Percentiles rank a stretch among this genome's conserved stretches.
phyloP scores from a whole-genome alignment of 2,888 invertebrate genomes.

The Tuta absoluta region DNA sequence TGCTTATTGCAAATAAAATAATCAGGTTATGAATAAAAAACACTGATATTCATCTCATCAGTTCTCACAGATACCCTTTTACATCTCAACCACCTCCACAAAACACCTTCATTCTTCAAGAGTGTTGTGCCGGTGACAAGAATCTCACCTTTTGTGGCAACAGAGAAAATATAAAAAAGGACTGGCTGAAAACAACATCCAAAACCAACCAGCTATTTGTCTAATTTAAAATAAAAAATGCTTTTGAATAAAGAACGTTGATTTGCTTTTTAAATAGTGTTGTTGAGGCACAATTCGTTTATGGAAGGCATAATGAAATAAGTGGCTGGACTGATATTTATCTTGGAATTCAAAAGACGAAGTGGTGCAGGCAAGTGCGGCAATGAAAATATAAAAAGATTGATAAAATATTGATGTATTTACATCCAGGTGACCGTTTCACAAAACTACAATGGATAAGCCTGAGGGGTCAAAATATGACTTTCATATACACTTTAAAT shows the following conservation, averaged over 20 bases:
- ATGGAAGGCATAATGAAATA: slow-evolving; percentile 50
- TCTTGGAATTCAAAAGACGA: slow-evolving; percentile 31
- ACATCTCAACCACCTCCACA: slow-evolving; percentile 27
- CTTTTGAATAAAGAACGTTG: slow-evolving; percentile 41
- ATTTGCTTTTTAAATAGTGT: slow-evolving; percentile 35
- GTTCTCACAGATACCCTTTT: slow-evolving; percentile 15
- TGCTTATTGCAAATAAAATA: no score
- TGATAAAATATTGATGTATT: no score
- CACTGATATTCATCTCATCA: slow-evolving; percentile 35
- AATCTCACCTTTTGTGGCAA: slow-evolving; percentile 58
- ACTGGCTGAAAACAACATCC: slow-evolving; percentile 34
- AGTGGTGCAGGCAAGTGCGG: slow-evolving; percentile 11
- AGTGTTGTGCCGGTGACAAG: slow-evolving; percentile 63
- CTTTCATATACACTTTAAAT: no score
- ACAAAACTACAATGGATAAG: no score
- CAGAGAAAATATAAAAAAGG: slow-evolving; percentile 36
- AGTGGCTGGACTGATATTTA: slow-evolving; percentile 50
- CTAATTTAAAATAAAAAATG: slow-evolving; percentile 27
- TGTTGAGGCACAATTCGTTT: slow-evolving; percentile 34
- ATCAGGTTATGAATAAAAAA: no score
- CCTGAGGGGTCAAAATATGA: no score
- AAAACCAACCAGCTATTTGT: slow-evolving; percentile 29
- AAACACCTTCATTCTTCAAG: slow-evolving; percentile 34
- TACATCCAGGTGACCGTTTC: no score
- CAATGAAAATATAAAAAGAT: not conserved